Evolutionary conservation across 2,113 vertebrate genomes (phyloP), one percentile per base, ranked within the genome.

Genomic region (Psophia crepitans): DNA sequence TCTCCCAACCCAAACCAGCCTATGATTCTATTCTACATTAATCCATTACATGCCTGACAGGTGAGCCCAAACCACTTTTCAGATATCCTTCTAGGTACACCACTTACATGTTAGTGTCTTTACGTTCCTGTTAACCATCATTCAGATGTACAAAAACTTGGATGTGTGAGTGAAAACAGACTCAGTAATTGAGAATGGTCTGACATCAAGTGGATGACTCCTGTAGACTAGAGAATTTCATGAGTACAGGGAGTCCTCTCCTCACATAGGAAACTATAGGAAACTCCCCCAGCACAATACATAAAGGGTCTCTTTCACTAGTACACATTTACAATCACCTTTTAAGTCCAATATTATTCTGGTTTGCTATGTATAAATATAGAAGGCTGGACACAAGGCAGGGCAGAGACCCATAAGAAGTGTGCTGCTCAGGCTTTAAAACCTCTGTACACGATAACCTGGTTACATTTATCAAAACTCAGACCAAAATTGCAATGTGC

Each of bases 111-210:
- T 74, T 78, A 48, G 51, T 0, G 1, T 13, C 8, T n/a, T 81
- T 44, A 70, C 24, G 37, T 70, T 63, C 69, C 43, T 54, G 58
- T 13, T 69, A 51, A 64, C 32, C 2, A 4, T 12, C 32, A 54
- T 4, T 33, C 30, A 35, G 28, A 77, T 11, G 32, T 12, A 39
- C 11, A 43, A 84, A 30, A 93, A 74, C 37, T 30, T 49, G 22
- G 26, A 54, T 18, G 49, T 12, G 3, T 19, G 41, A 84, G 32
- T 30, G 7, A 65, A 71, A 60, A 63, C 0, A 0, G n/a, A 49
- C 12, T 75, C 35, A 20, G 22, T 27, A 81, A 49, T 0, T 15
- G 17, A 84, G 56, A 89, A 54, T 7, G 7, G n/a, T 49, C 26
- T 54, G 49, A 87, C 89, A 58, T 20, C n/a, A 84, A 63, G 14